Percentiles rank a stretch among this genome's conserved stretches.
Conservation (phyloP, 2,888 invertebrate genomes). For the Acrocyrtus sp. region DNA sequence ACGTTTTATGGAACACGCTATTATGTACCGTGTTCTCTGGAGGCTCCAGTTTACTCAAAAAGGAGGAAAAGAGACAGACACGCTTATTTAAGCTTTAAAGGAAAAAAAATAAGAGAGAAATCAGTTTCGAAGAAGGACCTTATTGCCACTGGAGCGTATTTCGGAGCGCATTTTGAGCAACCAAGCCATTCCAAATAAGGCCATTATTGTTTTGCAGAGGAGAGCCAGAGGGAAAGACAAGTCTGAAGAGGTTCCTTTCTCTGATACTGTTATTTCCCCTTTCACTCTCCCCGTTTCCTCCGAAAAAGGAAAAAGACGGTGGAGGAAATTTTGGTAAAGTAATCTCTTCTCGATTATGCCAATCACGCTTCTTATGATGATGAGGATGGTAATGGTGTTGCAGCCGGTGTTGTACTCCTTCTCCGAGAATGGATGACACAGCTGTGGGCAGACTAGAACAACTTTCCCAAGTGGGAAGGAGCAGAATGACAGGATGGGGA, state of each 20-base stretch:
- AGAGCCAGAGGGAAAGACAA: slow-evolving; percentile 35
- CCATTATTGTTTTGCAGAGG: slow-evolving; percentile 70
- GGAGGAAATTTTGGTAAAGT: slow-evolving; percentile 25
- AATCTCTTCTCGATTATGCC: slow-evolving; percentile 46
- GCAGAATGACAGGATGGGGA: neutral
- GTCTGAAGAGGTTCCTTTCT: slow-evolving; percentile 15
- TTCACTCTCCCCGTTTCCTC: slow-evolving; percentile 15
- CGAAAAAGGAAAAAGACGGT: slow-evolving; percentile 24
- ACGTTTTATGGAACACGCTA: neutral
- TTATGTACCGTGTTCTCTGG: neutral
- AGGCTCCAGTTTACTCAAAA: too few species aligned
- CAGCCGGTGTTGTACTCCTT: slow-evolving; percentile 12
- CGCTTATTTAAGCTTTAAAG: slow-evolving; percentile 35
- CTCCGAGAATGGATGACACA: slow-evolving; percentile 1
- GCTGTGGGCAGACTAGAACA: slow-evolving; percentile 2
- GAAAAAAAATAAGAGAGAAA: too few species aligned
- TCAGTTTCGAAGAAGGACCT: slow-evolving; percentile 47
- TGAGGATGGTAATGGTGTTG: slow-evolving; percentile 12
- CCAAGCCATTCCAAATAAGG: slow-evolving; percentile 88
- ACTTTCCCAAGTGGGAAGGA: neutral
- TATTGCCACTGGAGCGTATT: slow-evolving; percentile 69
- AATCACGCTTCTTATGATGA: slow-evolving; percentile 41
- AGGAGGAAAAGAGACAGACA: slow-evolving; percentile 5
- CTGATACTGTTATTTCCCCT: neutral
- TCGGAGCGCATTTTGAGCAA: slow-evolving; percentile 82